Evolutionary conservation across 1,140 invertebrate species (phyloP), one percentile per base, ranked within the genome.

Genomic region (Brachionus rubens): DNA sequence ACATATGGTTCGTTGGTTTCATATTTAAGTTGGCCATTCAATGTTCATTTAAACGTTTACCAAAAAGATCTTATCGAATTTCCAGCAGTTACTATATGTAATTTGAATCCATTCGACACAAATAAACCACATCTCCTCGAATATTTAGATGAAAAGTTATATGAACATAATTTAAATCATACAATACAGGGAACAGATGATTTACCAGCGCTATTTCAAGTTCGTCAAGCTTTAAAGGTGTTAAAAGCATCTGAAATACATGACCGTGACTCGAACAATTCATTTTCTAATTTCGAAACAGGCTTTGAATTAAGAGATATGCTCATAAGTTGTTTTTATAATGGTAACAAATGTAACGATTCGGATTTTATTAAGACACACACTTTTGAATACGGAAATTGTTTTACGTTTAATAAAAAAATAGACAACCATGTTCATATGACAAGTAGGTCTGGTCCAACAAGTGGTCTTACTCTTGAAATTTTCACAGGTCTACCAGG

Each of bases 401-500:
- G 68, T 24, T 72, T 21, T 40, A 72, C 68, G 9, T 72, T 50
- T 28, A 72, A 72, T 54, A 54, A 40, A 28, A 48, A 48, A 9
- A 16, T 6, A 1, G 43, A 65, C n/a, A 16, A 28, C 2, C 0
- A 3, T n/a, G 14, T 54, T 0, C 24, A 72, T 7, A 21, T 24
- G 50, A 54, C 50, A 14, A 72, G 50, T 54, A 72, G 40, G 41
- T 40, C n/a, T 21, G 68, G 68, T 28, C 12, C 68, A 14, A 36
- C 30, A 2, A 72, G 46, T 54, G 68, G 68, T 19, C 46, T 72
- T 12, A 50, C 28, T 9, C 26, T 72, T 16, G 68, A 72, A 54
- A 5, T 72, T 10, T 50, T 50, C 5, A 54, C 36, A 5, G 68
- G 26, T 10, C 16, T 6, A 30, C 16, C 68, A 6, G 46, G 46